Evolutionary conservation across 2,797 vertebrate species (phyloP).

Genomic region (Lutjanus campechanus): DNA sequence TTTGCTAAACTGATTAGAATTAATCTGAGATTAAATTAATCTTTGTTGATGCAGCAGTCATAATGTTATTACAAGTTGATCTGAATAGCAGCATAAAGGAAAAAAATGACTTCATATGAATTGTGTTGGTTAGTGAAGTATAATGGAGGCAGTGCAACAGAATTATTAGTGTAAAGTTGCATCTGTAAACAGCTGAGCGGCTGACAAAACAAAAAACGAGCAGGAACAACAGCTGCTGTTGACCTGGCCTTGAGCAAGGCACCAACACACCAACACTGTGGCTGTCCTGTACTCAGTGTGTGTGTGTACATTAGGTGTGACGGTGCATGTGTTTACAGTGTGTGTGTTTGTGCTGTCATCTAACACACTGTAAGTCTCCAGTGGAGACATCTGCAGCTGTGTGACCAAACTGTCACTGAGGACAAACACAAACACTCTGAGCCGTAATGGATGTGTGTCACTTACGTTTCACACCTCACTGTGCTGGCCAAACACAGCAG

Average conservation of each 20-base stretch:
- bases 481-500: constrained; percentile 50
- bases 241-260: constrained; percentile 17
- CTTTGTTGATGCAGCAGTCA: too few relatives aligned
- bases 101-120: too few relatives aligned
- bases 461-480: constrained; percentile 37
- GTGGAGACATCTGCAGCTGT: constrained; percentile 39
- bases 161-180: background rate
- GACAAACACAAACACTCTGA: constrained; percentile 31
- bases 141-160: background rate
- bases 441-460: constrained; percentile 34
- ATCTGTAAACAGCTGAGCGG: background rate
- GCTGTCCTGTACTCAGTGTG: background rate
- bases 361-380: constrained; percentile 24
- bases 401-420: constrained; percentile 33
- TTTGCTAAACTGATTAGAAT: too few relatives aligned
- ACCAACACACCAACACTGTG: background rate
- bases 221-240: constrained; percentile 25
- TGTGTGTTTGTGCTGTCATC: constrained; percentile 12
- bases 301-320: background rate
- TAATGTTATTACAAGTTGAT: background rate
- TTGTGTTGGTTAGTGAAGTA: background rate
- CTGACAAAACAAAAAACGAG: constrained; percentile 26
- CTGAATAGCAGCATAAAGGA: background rate
- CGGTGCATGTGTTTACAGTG: constrained; percentile 14
- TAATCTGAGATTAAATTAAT: too few relatives aligned